Percentiles rank a stretch among this genome's conserved stretches.
Conservation (phyloP, 2,797 vertebrate species). For the Gymnoscopelus braueri region DNA sequence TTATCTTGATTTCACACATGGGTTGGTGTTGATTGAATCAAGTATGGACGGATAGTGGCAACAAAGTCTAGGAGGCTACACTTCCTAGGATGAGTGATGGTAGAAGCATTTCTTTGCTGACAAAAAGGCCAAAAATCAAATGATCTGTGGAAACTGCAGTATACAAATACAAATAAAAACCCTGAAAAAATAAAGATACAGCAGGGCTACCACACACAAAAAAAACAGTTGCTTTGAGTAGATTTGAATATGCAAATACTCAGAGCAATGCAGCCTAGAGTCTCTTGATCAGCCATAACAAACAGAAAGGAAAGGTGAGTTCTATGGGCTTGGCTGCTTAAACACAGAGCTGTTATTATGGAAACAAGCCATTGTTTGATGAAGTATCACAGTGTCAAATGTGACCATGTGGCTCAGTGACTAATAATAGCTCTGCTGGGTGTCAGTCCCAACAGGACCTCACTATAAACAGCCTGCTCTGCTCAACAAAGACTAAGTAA, state of each 20-base stretch:
- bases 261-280: background rate
- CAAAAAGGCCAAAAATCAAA: constrained; percentile 12
- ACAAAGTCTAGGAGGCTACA: background rate
- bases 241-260: constrained; percentile 23
- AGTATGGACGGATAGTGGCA: too few species aligned
- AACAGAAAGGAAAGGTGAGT: constrained; percentile 34
- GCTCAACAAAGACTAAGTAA: background rate
- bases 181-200: too few species aligned
- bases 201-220: background rate
- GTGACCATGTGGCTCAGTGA: background rate
- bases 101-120: background rate
- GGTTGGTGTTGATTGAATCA: background rate
- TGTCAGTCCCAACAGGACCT: background rate
- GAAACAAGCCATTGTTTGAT: constrained; percentile 43
- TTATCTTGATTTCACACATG: constrained; percentile 4
- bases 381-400: constrained; percentile 27
- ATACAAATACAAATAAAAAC: too few species aligned
- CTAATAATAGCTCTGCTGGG: background rate
- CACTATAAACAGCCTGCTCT: background rate
- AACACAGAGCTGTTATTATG: constrained; percentile 15
- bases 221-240: background rate
- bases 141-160: constrained; percentile 12
- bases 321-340: constrained; percentile 18
- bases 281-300: constrained; percentile 6
- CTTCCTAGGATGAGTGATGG: background rate